phyloP scores from a whole-genome alignment of 2,797 vertebrate genomes.

The Margarornis squamiger region DNA sequence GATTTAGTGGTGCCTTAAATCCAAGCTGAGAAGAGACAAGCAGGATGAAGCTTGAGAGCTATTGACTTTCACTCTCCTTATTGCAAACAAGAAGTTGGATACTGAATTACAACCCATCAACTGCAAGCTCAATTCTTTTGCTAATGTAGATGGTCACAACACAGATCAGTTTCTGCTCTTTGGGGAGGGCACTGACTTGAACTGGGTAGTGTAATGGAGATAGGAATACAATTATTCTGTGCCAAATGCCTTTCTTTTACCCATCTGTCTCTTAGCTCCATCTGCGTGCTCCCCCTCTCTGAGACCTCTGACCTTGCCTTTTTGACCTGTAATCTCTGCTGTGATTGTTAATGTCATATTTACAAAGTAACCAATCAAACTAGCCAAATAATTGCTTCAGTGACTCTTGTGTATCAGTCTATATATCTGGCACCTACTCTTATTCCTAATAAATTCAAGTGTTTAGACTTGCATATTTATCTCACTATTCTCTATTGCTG shows the following conservation, averaged over 20 bases:
- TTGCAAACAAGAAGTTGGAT: background rate
- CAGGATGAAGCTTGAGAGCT: background rate
- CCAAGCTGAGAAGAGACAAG: background rate
- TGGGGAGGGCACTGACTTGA: background rate
- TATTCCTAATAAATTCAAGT: background rate
- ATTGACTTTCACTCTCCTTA: background rate
- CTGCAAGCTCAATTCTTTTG: background rate
- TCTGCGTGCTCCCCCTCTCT: background rate
- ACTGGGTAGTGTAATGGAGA: background rate
- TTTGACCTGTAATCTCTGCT: background rate
- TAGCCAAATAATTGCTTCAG: background rate
- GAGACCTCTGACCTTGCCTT: background rate
- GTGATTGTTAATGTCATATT: background rate
- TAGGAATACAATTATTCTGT: background rate
- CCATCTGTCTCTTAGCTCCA: background rate
- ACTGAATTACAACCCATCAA: background rate
- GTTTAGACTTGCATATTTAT: background rate
- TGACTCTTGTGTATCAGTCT: background rate
- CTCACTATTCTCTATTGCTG: background rate
- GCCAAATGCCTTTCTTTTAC: background rate
- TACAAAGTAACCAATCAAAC: background rate
- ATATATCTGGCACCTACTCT: background rate
- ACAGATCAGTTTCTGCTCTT: background rate
- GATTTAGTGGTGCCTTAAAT: background rate
- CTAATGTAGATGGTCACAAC: background rate